These are phyloP conservation scores for Procambarus clarkii DNA, from an alignment of 1,140 invertebrate genomes.

Conservation along the genomic window DNA sequence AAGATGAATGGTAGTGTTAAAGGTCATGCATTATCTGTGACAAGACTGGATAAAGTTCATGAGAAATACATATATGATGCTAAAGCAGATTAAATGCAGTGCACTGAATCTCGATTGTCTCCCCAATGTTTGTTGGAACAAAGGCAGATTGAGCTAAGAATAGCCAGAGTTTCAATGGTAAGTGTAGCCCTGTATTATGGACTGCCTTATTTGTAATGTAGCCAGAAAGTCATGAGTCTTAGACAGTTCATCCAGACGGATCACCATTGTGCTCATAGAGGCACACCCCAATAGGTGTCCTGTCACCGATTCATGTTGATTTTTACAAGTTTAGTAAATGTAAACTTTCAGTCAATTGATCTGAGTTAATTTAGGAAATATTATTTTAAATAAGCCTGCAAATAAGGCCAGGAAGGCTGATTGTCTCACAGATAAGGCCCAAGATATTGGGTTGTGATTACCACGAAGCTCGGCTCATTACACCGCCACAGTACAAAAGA, in stretches of 20 bases:
- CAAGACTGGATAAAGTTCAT: conserved; percentile 8
- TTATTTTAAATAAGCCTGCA: conserved; percentile 2
- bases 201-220: conserved; percentile 47
- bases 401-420: background rate
- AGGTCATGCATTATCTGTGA: background rate
- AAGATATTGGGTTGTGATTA: conserved; percentile 48
- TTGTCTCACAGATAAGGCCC: conserved; percentile 24
- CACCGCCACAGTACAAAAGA: conserved; percentile 69
- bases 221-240: conserved; percentile 20
- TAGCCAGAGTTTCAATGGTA: conserved; percentile 59
- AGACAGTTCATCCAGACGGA: background rate
- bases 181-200: conserved; percentile 48
- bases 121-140: conserved; percentile 62
- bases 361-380: background rate
- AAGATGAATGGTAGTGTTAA: conserved; percentile 7
- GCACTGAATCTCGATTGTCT: conserved; percentile 59
- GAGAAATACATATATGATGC: conserved; percentile 17
- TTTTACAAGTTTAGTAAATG: background rate
- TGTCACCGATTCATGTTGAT: background rate
- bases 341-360: background rate
- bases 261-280: background rate
- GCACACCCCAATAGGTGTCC: background rate
- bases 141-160: conserved; percentile 59
- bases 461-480: conserved; percentile 48
- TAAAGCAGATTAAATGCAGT: conserved; percentile 23